Conservation (phyloP, 2,113 vertebrate genomes). For the Nesospiza acunhae region DNA sequence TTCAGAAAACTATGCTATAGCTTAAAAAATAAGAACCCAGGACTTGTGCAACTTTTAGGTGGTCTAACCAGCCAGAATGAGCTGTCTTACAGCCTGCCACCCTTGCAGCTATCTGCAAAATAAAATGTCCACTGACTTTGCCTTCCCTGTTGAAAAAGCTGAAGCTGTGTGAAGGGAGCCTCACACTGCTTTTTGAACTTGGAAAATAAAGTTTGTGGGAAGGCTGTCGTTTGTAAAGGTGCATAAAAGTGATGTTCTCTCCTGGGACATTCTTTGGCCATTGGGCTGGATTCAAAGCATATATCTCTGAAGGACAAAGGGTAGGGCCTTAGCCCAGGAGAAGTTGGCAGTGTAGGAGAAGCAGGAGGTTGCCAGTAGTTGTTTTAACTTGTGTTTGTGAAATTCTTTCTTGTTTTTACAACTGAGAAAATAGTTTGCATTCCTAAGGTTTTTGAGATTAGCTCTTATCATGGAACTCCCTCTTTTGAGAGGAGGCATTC, state of each 20-base stretch:
- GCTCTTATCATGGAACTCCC: slow-evolving; percentile 64
- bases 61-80: not conserved
- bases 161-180: not conserved
- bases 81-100: not conserved
- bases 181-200: not conserved
- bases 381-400: slow-evolving; percentile 60
- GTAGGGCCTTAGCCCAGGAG: not conserved
- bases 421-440: slow-evolving; percentile 67
- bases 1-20: not conserved
- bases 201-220: not conserved
- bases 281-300: not conserved
- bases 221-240: not conserved
- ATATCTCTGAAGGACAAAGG: not conserved
- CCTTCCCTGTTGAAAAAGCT: not conserved
- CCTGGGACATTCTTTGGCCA: not conserved
- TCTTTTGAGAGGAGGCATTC: slow-evolving; percentile 55
- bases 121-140: not conserved
- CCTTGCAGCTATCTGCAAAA: not conserved
- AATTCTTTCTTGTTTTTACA: slow-evolving; percentile 60
- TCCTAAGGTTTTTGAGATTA: slow-evolving; percentile 72
- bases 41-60: not conserved
- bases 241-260: not conserved
- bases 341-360: not conserved
- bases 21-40: not conserved
- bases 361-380: not conserved